Base-by-base conservation (phyloP, 2,888 invertebrate species). In the Andrena bucephala region DNA sequence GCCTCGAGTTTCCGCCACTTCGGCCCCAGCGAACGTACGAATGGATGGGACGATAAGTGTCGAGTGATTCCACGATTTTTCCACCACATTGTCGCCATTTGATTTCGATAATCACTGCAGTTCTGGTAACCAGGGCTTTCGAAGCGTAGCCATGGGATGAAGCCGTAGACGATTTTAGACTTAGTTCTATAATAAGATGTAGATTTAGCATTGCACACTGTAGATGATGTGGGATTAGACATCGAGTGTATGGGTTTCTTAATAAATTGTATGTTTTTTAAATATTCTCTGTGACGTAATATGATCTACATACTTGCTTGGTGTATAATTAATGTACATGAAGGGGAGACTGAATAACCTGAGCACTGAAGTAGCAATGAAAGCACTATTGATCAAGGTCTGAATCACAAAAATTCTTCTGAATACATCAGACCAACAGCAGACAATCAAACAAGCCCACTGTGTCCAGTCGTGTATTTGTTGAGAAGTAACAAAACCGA, bases 251-350 rank as follows among this genome's bases (percentile, higher is more conserved):
- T 24, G 29, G 27, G 33, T 70, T 66, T 29, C 70, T 70, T 77
- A 77, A 80, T 77, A 71, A 71, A 71, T 36, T 13, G 42, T 29
- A 52, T n/a, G 20, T 20, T 20, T 52, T n/a, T 42, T 42, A 42
- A 42, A 42, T 42, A 42, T 5, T 42, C 42, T 42, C 42, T 42
- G 16, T 42, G 5, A 42, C 16, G 16, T 42, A 42, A 13, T 13
- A 13, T 13, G 13, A 42, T 4, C 42, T 42, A 16, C n/a, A n/a
- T n/a, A n/a, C 42, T 1, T 42, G 42, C 16, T 16, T 16, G 42
- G 3, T 42, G 42, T 5, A 42, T 3, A 42, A 42, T 42, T 13
- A 29, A 0, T 29, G 4, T 13, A 42, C 42, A 42, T 4, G 42
- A 42, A 13, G 42, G 13, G 42, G 4, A 42, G 4, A 42, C 13